Evolutionary conservation across 2,797 vertebrate genomes (phyloP).

Genomic region (Crenichthys baileyi): DNA sequence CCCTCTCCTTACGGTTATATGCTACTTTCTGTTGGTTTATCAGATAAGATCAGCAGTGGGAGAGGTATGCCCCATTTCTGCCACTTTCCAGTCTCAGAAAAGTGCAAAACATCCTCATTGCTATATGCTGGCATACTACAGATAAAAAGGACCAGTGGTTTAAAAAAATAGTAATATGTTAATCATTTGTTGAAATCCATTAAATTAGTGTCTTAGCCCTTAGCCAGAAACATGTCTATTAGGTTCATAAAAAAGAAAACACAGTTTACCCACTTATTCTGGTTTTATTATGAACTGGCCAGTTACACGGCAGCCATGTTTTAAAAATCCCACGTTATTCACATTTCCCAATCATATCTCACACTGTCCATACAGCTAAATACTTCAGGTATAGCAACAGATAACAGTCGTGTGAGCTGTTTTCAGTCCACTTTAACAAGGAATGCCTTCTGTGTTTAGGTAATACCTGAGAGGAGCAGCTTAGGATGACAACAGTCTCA

Average conservation of each 20-base stretch:
- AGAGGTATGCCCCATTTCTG: no score
- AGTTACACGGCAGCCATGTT: constrained; percentile 26
- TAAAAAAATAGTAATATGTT: background rate
- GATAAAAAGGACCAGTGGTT: background rate
- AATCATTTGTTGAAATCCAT: background rate
- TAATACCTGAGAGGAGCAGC: constrained; percentile 55
- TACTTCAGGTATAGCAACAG: constrained; percentile 23
- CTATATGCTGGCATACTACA: background rate
- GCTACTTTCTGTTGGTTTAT: background rate
- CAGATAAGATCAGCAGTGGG: background rate
- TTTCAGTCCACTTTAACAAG: constrained; percentile 22
- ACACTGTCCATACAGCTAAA: constrained; percentile 18
- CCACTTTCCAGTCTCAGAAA: background rate
- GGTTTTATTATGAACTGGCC: constrained; percentile 66
- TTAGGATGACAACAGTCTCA: constrained; percentile 24
- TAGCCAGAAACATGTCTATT: background rate
- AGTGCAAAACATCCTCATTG: background rate
- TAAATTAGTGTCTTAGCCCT: background rate
- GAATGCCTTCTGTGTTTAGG: constrained; percentile 32
- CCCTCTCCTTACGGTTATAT: background rate
- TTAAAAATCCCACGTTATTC: constrained; percentile 46
- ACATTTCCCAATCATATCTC: constrained; percentile 43
- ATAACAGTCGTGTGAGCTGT: constrained; percentile 16
- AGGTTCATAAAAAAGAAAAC: background rate
- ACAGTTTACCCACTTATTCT: background rate